Base-by-base conservation (phyloP, 1,140 invertebrate species). In the Hetaerina americana region DNA sequence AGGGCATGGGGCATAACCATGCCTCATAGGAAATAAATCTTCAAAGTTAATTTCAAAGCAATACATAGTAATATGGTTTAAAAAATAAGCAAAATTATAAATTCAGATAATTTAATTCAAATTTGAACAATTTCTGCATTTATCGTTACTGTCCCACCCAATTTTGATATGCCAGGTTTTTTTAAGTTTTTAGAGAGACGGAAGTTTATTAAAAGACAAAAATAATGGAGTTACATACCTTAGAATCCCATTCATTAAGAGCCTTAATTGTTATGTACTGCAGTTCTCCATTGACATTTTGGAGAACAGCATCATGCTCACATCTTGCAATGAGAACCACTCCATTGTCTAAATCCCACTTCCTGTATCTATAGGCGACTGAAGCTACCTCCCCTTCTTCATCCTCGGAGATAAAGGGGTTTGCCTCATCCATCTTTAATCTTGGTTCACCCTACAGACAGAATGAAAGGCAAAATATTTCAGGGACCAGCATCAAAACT, bases 251-350 rank as follows among this genome's bases (percentile, higher is more conserved):
- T 77, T 90, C 89, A 79, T 90, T 91, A 29, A 91, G 81, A 27
- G 88, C 87, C 82, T 99, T 99, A 75, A 99, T 95, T 15, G 94
- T 95, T 27, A 99, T 84, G 80, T 94, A 98, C 81, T 99, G 96
- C 0, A 85, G 85, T 78, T 99, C 97, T 72, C 91, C 92, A 77
- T 93, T 96, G 0, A 95, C 92, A 0, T 93, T 93, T 77, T 89
- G 87, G 81, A 96, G 88, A 0, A 97, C 95, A 26, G 95, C 96
- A 83, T 99, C 97, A 78, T 98, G 95, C 79, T 99, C 97, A 80
- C 95, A 98, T 74, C 97, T 87, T 0, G 92, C 90, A 57, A 99
- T 91, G 29, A 99, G 82, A 74, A 92, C 89, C 76, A 98, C 91
- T 75, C 90, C 94, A 81, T 96, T 95, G 49, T 96, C 96, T 26